Base-by-base conservation (phyloP, 1,140 invertebrate genomes). In the Gerris buenoi region DNA sequence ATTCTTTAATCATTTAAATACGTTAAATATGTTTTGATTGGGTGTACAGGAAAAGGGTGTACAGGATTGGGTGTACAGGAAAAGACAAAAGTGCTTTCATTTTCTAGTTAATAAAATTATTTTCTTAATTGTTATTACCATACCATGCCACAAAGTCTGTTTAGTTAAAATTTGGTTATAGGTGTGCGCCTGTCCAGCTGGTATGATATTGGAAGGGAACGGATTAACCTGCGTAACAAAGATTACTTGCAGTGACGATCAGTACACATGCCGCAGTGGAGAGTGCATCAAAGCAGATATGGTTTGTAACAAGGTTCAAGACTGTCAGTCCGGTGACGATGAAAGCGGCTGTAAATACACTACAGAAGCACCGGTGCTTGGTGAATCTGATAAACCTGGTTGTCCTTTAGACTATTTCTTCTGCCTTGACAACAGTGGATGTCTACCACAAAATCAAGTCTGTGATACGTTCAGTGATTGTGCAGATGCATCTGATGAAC, bases 181-280 rank as follows among this genome's bases (percentile, higher is more conserved):
- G 71, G 70, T 77, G 1, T 88, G 88, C 68, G 75, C 82, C 0
- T 90, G 88, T 72, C 84, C 88, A 0, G 69, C 80, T 0, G 82
- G 82, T 0, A 80, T 82, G 68, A 71, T 77, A 0, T 73, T 85
- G 2, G 75, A 76, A 15, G 68, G 72, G 3, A 78, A 81, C 70
- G 79, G 80, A 56, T 73, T 71, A 2, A 82, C 76, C 0, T 89
- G 87, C 70, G 66, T 71, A 56, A 57, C 33, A n/a, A 62, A 65
- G 61, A 28, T 23, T 23, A 66, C 67, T 18, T 76, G 75, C 63
- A 26, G 58, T 15, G 22, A 33, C 23, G 68, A 65, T 62, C 68
- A 76, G 65, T 75, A 71, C 58, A 69, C 67, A 46, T 76, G 75
- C 65, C 69, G 27, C 2, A 69, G 63, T 25, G 74, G 74, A 25